Percentiles rank a stretch among this genome's conserved stretches.
phyloP scores from a whole-genome alignment of 2,797 vertebrate genomes.

The Phoeniculus purpureus region DNA sequence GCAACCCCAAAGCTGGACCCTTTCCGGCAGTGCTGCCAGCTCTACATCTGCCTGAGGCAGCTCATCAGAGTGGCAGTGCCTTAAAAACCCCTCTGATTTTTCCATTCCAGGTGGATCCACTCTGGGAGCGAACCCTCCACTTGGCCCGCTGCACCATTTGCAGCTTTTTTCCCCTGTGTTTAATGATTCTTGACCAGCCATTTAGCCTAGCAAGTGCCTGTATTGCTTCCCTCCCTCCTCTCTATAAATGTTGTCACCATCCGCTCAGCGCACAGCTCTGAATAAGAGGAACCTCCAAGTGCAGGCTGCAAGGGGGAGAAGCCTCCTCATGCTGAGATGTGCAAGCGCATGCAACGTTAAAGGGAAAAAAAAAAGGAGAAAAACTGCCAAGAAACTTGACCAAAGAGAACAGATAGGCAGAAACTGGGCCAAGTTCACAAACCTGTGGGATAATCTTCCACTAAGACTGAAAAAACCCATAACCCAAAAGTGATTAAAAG shows the following conservation, averaged over 20 bases:
- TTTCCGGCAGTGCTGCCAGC: neutral
- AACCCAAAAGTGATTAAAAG: conserved; percentile 59
- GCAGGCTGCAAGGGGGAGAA: conserved; percentile 10
- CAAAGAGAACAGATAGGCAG: conserved; percentile 30
- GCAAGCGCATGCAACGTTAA: neutral
- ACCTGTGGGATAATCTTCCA: conserved; percentile 12
- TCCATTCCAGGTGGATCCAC: conserved; percentile 51
- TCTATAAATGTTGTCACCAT: conserved; percentile 28
- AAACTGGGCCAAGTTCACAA: conserved; percentile 40
- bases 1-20: neutral
- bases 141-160: neutral
- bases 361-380: conserved; percentile 28
- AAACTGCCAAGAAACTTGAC: conserved; percentile 59
- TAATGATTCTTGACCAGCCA: conserved; percentile 40
- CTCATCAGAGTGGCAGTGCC: neutral
- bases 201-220: conserved; percentile 45
- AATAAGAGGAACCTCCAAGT: conserved; percentile 59
- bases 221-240: neutral
- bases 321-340: neutral
- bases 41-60: conserved; percentile 5
- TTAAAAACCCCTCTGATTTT: conserved; percentile 1
- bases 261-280: neutral
- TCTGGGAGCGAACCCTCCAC: conserved; percentile 30
- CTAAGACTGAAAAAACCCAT: neutral
- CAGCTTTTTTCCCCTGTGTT: neutral